Conservation (phyloP, 2,113 vertebrate genomes). For the Columbina picui region DNA sequence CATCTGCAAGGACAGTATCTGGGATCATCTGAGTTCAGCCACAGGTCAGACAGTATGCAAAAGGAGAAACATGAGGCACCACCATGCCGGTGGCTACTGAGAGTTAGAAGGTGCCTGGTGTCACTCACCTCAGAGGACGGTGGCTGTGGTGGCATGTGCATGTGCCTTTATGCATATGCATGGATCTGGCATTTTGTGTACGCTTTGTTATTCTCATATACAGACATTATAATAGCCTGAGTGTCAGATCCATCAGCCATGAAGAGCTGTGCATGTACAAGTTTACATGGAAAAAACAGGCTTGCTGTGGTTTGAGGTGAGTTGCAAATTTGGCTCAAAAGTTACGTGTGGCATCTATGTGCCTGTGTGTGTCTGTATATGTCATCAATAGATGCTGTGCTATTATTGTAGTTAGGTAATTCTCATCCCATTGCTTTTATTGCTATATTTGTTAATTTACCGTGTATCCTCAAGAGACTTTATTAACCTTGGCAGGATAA, state of each 20-base stretch:
- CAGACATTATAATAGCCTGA: neutral
- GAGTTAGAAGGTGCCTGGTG: neutral
- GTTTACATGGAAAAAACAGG: neutral
- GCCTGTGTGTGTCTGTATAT: neutral
- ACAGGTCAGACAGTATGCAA: neutral
- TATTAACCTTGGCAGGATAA: slow-evolving; percentile 31
- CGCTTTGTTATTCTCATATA: neutral
- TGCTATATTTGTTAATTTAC: slow-evolving; percentile 37
- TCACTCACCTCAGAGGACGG: neutral
- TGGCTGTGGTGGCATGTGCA: rapidly evolving
- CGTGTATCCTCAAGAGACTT: neutral
- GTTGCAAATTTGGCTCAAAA: neutral
- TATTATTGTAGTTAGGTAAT: neutral
- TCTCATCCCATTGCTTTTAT: neutral
- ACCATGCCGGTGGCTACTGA: neutral
- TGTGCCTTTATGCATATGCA: neutral
- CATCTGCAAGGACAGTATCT: neutral
- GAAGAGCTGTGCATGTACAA: neutral
- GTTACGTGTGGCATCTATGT: neutral
- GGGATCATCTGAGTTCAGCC: neutral
- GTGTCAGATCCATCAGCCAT: neutral
- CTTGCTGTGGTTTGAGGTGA: neutral
- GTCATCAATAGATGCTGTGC: neutral
- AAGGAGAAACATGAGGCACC: neutral
- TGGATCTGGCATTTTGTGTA: neutral